These are phyloP conservation scores for Lumbricus terrestris DNA, from an alignment of 2,888 invertebrate species.

Conservation along the genomic window DNA sequence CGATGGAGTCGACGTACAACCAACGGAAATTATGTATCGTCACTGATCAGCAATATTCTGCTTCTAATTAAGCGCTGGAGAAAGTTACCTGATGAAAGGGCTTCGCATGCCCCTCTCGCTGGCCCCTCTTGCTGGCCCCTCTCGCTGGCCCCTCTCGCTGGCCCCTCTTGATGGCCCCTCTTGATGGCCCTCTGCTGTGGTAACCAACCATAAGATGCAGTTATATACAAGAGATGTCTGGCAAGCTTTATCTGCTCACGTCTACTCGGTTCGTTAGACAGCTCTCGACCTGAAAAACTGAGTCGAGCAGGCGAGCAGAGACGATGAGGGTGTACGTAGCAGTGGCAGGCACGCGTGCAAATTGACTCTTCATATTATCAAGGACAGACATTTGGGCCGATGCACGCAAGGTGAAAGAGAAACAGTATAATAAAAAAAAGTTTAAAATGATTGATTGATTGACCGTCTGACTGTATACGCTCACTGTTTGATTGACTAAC, in stretches of 20 bases:
- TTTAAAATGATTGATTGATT: neutral
- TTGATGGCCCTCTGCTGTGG: neutral
- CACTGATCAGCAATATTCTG: neutral
- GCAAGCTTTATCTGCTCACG: neutral
- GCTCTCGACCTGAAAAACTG: neutral
- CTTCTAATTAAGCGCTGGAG: neutral
- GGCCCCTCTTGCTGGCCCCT: no score
- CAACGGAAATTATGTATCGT: neutral
- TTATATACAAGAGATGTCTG: neutral
- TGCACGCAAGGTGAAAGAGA: neutral
- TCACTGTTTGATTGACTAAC: neutral
- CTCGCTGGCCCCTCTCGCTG: no score
- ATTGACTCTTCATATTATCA: neutral
- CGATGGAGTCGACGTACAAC: neutral
- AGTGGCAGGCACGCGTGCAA: neutral
- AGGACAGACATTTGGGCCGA: neutral
- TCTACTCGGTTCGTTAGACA: neutral
- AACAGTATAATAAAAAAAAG: neutral
- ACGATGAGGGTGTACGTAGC: no score
- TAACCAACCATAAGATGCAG: neutral
- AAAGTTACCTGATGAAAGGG: neutral
- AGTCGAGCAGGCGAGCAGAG: neutral
- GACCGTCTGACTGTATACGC: neutral
- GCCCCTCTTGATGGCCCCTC: no score
- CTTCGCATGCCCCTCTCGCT: no score